These are phyloP conservation scores for Phalangium opilio DNA, from an alignment of 2,888 invertebrate genomes.

Conservation along the genomic window DNA sequence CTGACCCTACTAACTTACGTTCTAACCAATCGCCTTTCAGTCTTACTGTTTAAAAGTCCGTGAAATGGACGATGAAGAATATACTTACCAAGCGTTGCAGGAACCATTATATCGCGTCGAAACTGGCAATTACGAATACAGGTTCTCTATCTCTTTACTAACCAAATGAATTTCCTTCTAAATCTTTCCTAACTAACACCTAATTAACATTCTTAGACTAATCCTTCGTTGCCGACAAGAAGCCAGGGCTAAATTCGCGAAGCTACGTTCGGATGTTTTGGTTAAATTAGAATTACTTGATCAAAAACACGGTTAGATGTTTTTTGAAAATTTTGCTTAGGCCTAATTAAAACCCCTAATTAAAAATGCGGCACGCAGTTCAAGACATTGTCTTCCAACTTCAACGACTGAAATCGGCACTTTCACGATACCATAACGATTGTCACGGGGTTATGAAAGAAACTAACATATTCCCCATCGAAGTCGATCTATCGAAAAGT, in stretches of 20 bases:
- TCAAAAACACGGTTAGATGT: conserved; percentile 64
- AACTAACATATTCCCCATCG: conserved; percentile 80
- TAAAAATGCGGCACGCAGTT: conserved; percentile 36
- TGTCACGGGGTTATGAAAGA: conserved; percentile 56
- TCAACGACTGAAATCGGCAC: conserved; percentile 63
- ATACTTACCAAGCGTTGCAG: conserved; percentile 68
- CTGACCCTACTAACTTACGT: neutral
- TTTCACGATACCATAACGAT: conserved; percentile 58
- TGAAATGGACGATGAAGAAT: conserved; percentile 99
- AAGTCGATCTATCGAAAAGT: conserved; percentile 79
- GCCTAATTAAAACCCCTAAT: too few species aligned
- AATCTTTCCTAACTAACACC: neutral
- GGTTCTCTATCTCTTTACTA: conserved; percentile 33
- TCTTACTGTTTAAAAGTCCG: conserved; percentile 98
- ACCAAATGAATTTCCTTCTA: too few species aligned
- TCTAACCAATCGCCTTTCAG: conserved; percentile 21
- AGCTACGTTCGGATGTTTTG: conserved; percentile 63
- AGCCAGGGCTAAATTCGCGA: conserved; percentile 56
- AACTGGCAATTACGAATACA: conserved; percentile 98
- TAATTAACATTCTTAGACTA: conserved; percentile 39
- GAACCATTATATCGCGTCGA: conserved; percentile 95
- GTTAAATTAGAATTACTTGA: conserved; percentile 94
- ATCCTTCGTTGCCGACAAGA: conserved; percentile 91
- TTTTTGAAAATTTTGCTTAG: too few species aligned
- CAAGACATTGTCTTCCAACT: conserved; percentile 68